Percentiles rank a stretch among this genome's conserved stretches.
phyloP scores from a whole-genome alignment of 2,797 vertebrate species.

The Pseudomugil gertrudae region DNA sequence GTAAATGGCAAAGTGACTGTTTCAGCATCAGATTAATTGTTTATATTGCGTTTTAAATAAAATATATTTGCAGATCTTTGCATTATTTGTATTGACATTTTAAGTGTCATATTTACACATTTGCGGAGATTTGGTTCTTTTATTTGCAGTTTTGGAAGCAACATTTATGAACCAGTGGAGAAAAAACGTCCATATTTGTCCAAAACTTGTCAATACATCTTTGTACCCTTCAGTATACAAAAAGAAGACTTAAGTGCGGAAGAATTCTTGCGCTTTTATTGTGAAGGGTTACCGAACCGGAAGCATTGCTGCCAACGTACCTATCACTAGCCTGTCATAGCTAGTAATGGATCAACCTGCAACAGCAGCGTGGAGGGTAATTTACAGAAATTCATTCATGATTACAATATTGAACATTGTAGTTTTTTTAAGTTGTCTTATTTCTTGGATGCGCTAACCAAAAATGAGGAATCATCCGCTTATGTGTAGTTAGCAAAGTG shows the following conservation, averaged over 20 bases:
- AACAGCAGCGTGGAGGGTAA: slow-evolving; percentile 63
- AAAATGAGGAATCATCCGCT: background rate
- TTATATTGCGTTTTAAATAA: background rate
- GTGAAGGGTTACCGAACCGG: slow-evolving; percentile 43
- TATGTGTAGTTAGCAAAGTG: background rate
- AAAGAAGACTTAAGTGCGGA: too few species aligned
- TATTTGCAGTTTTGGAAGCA: background rate
- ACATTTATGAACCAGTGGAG: background rate
- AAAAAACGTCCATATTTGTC: background rate
- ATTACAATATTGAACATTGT: rapidly evolving
- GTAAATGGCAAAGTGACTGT: too few species aligned
- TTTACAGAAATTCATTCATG: background rate
- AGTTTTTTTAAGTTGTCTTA: rapidly evolving
- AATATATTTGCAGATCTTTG: background rate
- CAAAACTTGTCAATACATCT: background rate
- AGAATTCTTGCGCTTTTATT: slow-evolving; percentile 25
- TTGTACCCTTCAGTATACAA: background rate
- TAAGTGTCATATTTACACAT: background rate
- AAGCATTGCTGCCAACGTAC: slow-evolving; percentile 16
- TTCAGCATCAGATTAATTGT: too few species aligned
- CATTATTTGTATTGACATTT: background rate
- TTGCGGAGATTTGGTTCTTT: background rate
- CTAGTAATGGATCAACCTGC: slow-evolving; percentile 51
- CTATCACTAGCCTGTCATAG: too few species aligned
- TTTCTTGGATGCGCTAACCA: rapidly evolving